Conservation (phyloP, 2,797 vertebrate genomes). For the Todus mexicanus region DNA sequence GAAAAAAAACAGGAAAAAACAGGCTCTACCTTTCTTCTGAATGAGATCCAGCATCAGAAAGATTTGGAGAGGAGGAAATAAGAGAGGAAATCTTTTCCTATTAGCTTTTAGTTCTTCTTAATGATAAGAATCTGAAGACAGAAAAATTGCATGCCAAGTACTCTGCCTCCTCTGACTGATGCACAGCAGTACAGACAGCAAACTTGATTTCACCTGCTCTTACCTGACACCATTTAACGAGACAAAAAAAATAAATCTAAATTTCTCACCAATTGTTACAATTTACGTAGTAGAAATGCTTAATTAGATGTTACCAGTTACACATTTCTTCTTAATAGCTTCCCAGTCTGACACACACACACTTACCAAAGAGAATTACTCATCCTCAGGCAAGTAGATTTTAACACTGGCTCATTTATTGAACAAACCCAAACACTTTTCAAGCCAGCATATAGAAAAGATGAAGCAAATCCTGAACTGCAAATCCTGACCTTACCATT, state of each 20-base stretch:
- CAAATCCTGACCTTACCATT: neutral
- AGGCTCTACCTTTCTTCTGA: slow-evolving; percentile 46
- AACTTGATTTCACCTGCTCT: neutral
- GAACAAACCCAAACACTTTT: neutral
- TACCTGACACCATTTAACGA: neutral
- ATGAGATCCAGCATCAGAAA: slow-evolving; percentile 43
- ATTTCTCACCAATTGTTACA: neutral
- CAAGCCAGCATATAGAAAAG: neutral
- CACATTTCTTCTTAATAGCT: neutral
- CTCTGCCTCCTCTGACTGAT: slow-evolving; percentile 22
- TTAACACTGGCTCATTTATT: slow-evolving; percentile 7
- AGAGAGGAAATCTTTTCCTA: slow-evolving; percentile 41
- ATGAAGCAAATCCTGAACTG: neutral
- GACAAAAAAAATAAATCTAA: neutral
- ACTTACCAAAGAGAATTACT: slow-evolving; percentile 10
- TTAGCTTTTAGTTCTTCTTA: slow-evolving; percentile 48
- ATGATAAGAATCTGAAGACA: slow-evolving; percentile 42
- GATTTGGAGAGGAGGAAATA: slow-evolving; percentile 37
- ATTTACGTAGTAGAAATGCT: neutral
- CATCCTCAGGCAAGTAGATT: neutral
- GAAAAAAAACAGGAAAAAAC: slow-evolving; percentile 3
- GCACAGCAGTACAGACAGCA: neutral
- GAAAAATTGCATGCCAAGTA: slow-evolving; percentile 18
- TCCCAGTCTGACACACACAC: neutral
- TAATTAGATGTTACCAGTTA: neutral